Evolutionary conservation across 2,888 invertebrate genomes (phyloP), one percentile per base, ranked within the genome.

Genomic region (Lysandra bellargus): DNA sequence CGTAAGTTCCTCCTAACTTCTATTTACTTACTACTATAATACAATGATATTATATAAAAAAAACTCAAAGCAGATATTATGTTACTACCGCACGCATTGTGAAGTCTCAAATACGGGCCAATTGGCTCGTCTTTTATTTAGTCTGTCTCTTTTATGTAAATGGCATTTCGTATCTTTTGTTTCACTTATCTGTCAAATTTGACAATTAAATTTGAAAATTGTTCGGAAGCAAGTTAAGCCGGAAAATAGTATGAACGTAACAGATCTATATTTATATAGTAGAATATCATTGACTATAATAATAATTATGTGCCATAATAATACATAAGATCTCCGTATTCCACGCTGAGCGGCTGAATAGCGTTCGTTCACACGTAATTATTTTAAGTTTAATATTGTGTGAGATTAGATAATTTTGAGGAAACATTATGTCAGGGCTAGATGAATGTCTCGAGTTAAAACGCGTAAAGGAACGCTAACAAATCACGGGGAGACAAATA

Each of bases 401-500:
- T 74, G 40, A 17, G 44, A 74, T 44, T 57, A 76, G 69, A 69
- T 33, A 57, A 74, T 82, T 82, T 82, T 81, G 79, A 79, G 61
- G 80, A 81, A 81, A 80, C 77, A 76, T 76, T 76, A 76, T 76
- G 83, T 82, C 82, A 82, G 79, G 72, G 72, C 49, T 81, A 82
- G 81, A 82, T 72, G 81, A 79, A 84, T 83, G 80, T 81, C 61
- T 76, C 76, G 64, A 69, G 82, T 80, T 83, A 82, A 83, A 85
- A 87, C 86, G 86, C 85, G 88, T 86, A 87, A 87, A 87, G 86
- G 83, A 82, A 82, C 83, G 88, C 84, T 85, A 89, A 92, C 91
- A 92, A 93, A 93, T 93, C 91, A 92, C 89, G 81, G 82, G 79
- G 83, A 83, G 85, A 91, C 91, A 88, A 92, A 92, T 90, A 85